Evolutionary conservation across 1,140 invertebrate species (phyloP), one percentile per base, ranked within the genome.

Genomic region (Zaprionus gabonicus): DNA sequence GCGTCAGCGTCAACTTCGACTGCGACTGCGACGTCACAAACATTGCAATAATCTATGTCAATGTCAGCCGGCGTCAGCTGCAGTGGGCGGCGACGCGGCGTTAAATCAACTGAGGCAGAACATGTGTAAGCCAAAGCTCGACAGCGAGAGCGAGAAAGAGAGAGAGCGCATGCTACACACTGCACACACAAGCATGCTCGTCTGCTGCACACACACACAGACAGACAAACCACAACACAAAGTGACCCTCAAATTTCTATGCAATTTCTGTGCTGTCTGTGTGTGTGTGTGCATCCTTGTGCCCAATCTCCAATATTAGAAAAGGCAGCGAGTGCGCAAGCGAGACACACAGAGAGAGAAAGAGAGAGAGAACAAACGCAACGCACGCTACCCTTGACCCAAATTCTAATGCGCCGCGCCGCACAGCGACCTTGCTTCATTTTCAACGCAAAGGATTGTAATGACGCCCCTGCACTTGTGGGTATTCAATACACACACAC

Each of bases 301-400:
- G 71, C 85, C 71, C 86, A 90, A 90, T 90, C 76, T 90, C 81
- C 80, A 90, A 90, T 90, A 90, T 90, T 90, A 85, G 79, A 90
- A 90, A 87, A 86, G 31, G 31, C 73, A 65, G 49, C 46, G 49
- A 31, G 12, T 23, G 31, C 31, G 36, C 7, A 27, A 36, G 17
- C n/a, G 4, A n/a, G n/a, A 57, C 1, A 57, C 6, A 36, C 1
- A 57, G 31, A 36, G 31, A 20, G 28, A 58, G 4, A 36, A 17
- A 20, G 6, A 20, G 15, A 36, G 28, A n/a, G 13, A 56, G 49
- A 38, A 64, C 9, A 72, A 34, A 68, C 76, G 64, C 56, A 56
- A 70, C 56, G 23, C 75, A 78, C 59, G 63, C 81, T 88, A 78
- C 63, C 63, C 85, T 88, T 90, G 84, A 90, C 84, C 84, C 67